Evolutionary conservation across 2,797 vertebrate species (phyloP).

Genomic region (Pangasius macronema): DNA sequence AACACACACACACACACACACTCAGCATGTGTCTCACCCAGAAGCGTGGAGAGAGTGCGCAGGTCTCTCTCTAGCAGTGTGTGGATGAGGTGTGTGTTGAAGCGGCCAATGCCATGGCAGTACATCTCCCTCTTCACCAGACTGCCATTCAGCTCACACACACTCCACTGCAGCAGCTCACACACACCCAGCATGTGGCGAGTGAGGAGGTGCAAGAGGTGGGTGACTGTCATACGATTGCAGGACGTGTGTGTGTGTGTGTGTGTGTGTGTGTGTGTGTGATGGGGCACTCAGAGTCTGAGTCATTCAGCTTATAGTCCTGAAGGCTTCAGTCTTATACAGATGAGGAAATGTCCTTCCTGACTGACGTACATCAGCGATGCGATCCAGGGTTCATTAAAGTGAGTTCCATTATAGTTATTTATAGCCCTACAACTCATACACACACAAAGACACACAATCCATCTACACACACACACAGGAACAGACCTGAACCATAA

Average conservation of each 20-base stretch:
- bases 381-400: slow-evolving; percentile 22
- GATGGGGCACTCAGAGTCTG: neutral
- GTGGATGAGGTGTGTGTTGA: slow-evolving; percentile 94
- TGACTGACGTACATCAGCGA: neutral
- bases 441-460: slow-evolving; percentile 14
- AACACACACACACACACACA: neutral
- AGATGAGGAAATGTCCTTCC: neutral
- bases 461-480: neutral
- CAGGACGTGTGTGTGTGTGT: too few species aligned
- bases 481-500: slow-evolving; percentile 60
- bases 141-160: slow-evolving; percentile 91
- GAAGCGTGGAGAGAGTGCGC: slow-evolving; percentile 89
- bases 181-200: slow-evolving; percentile 91
- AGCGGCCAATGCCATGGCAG: slow-evolving; percentile 94
- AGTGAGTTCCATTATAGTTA: slow-evolving; percentile 29
- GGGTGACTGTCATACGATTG: too few species aligned
- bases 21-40: slow-evolving; percentile 75
- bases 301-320: slow-evolving; percentile 5
- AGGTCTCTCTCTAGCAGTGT: slow-evolving; percentile 97
- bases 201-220: too few species aligned
- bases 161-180: slow-evolving; percentile 91
- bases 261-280: too few species aligned
- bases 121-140: slow-evolving; percentile 97
- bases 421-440: slow-evolving; percentile 30
- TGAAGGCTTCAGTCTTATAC: neutral